These are phyloP conservation scores for Bufotes viridis DNA, from an alignment of 2,797 vertebrate genomes.

Conservation along the genomic window DNA sequence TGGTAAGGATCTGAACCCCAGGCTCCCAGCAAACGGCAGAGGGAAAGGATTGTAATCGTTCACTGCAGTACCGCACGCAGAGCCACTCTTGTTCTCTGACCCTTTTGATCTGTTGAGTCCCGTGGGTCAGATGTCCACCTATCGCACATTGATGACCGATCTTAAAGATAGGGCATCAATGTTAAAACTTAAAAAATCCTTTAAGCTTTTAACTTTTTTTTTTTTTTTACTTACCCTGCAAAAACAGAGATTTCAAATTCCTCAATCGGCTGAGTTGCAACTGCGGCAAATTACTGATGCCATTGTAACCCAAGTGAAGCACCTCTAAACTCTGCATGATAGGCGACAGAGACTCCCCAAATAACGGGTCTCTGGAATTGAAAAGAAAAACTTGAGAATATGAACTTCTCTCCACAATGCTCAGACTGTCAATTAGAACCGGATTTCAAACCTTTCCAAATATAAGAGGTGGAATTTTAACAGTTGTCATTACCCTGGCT, in stretches of 20 bases:
- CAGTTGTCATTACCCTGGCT: background rate
- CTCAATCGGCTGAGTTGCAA: constrained; percentile 87
- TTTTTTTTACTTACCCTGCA: constrained; percentile 78
- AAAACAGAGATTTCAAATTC: constrained; percentile 86
- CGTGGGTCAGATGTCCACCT: background rate
- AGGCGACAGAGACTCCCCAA: constrained; percentile 76
- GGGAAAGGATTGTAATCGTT: too few species aligned
- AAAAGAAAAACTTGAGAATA: background rate
- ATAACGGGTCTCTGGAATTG: constrained; percentile 76
- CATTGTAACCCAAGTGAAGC: constrained; percentile 88
- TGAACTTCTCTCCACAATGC: background rate
- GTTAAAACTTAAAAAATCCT: background rate
- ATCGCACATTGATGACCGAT: background rate
- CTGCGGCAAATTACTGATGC: constrained; percentile 85
- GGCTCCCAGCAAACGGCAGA: too few species aligned
- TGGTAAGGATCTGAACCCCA: too few species aligned
- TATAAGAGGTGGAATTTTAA: too few species aligned
- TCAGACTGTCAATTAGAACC: background rate
- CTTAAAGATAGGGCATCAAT: background rate
- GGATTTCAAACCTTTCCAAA: background rate
- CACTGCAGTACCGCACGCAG: too few species aligned
- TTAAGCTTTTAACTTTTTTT: background rate
- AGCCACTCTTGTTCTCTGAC: background rate
- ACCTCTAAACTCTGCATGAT: constrained; percentile 89
- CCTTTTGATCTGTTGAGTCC: background rate